Base-by-base conservation (phyloP, 2,888 invertebrate genomes). In the Myopa testacea region DNA sequence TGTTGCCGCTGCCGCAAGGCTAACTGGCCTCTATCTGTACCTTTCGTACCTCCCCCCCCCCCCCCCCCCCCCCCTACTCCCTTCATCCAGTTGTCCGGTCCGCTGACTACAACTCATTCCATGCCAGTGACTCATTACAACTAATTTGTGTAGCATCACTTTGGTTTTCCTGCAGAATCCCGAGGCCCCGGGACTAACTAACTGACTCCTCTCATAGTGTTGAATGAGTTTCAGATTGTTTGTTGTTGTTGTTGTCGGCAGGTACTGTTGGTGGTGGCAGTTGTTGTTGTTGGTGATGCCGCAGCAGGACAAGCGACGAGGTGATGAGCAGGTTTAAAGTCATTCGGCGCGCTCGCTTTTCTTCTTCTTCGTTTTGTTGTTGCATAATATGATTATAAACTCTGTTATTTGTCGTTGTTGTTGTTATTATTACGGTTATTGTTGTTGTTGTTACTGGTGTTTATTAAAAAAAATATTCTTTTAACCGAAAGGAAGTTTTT, bases 51-150 rank as follows among this genome's bases (percentile, higher is more conserved):
- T n/a, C 38, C 14, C 52, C 67, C 37, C 63, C n/a, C 63, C 63
- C 37, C 37, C 19, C 63, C 26, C 45, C 16, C 37, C 14, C 40
- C 40, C 40, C 40, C 5, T 40, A 14, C 14, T 34, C 68, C 38
- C 37, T 6, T 19, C 37, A 14, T 10, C 16, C 50, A 12, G 34
- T 50, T 14, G 7, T 50, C 19, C 45, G 19, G 40, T 60, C 65
- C 10, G 58, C 74, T 45, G 45, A 45, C 34, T 50, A 19, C 67
- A 38, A 38, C 71, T 71, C 71, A 71, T 71, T 76, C 76, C 71
- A 65, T 37, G 70, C 76, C 62, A 71, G 52, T 76, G 76, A 63
- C 76, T 76, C 76, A 71, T 71, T 76, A 63, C 37, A 71, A 70
- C 65, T 76, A 71, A 70, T 76, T 76, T 76, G 71, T 70, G 52